phyloP scores from a whole-genome alignment of 2,113 vertebrate species.

The Salvelinus alpinus region DNA sequence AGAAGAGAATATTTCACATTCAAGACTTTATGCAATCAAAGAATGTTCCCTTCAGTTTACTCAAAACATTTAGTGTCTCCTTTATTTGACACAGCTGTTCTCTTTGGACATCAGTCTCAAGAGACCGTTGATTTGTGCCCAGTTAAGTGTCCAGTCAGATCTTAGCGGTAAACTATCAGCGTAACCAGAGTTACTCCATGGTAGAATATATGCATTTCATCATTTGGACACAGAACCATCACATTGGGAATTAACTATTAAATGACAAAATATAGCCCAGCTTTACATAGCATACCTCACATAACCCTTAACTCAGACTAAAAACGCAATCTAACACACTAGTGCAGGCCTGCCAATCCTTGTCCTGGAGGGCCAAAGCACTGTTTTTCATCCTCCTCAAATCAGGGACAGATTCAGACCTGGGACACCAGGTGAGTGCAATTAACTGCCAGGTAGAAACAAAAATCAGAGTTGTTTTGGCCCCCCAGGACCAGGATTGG shows the following conservation, averaged over 20 bases:
- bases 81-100: neutral
- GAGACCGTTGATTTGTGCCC: neutral
- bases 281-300: neutral
- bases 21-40: neutral
- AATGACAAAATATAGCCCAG: neutral
- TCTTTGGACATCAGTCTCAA: neutral
- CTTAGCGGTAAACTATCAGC: slow-evolving; percentile 69
- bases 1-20: neutral
- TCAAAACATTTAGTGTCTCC: neutral
- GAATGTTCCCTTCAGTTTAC: neutral
- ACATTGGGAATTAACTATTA: neutral
- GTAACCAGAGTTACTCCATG: slow-evolving; percentile 58
- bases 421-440: no score
- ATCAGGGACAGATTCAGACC: no score
- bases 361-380: no score
- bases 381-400: no score
- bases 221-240: neutral
- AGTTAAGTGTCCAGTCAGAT: slow-evolving; percentile 58
- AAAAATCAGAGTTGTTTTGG: no score
- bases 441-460: no score
- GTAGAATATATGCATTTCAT: slow-evolving; percentile 10
- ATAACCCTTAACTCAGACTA: neutral
- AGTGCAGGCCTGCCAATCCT: no score
- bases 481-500: no score
- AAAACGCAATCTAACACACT: neutral